Percentiles rank a stretch among this genome's conserved stretches.
Evolutionary conservation across 2,113 vertebrate genomes (phyloP).

Genomic region (Euleptes europaea): DNA sequence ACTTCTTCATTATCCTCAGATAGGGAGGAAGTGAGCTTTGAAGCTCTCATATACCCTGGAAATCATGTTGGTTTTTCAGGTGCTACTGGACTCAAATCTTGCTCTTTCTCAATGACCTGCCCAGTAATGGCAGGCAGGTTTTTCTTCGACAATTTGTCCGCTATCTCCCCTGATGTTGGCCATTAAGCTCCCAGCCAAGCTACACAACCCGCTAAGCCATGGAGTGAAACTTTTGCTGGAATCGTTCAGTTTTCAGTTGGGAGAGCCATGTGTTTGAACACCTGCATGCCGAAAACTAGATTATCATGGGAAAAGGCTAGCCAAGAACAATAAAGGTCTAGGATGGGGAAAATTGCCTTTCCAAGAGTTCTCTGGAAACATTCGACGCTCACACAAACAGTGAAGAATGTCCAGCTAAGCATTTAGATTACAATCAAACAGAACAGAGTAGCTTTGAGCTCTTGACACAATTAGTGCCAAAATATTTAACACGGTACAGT

Average conservation of each 20-base stretch:
- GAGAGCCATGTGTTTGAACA: background rate
- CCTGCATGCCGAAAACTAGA: background rate
- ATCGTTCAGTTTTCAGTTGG: background rate
- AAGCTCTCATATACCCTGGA: no score
- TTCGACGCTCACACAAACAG: background rate
- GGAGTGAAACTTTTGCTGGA: background rate
- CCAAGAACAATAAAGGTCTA: background rate
- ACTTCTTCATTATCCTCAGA: no score
- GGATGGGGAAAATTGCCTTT: background rate
- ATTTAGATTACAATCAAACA: background rate
- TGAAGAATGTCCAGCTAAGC: background rate
- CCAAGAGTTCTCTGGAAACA: background rate
- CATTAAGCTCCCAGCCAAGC: background rate
- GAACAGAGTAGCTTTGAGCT: background rate
- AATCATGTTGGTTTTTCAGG: no score
- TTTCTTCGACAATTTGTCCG: no score
- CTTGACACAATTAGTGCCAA: constrained; percentile 10
- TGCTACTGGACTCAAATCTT: no score
- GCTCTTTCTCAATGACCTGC: no score
- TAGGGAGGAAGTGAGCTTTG: no score
- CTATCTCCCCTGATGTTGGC: background rate
- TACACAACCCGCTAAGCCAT: background rate
- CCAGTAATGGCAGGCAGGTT: no score
- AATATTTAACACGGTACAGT: constrained; percentile 21
- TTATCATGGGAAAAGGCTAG: background rate